These are phyloP conservation scores for Rambutsinella grinnellia DNA, from an alignment of 2,888 invertebrate genomes.

Conservation along the genomic window DNA sequence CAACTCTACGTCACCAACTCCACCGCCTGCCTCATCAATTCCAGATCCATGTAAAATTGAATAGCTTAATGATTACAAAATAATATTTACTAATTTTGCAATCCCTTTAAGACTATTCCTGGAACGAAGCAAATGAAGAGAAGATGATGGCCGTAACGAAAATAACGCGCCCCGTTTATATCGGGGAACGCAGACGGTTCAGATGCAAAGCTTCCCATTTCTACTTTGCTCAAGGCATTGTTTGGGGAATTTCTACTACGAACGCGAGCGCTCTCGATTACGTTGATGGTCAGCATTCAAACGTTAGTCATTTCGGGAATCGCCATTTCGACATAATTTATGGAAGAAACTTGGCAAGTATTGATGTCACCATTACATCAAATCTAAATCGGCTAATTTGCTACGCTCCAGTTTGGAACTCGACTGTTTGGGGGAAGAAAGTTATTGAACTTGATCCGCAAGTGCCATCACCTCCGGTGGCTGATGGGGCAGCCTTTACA, in stretches of 20 bases:
- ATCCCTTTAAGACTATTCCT: constrained; percentile 49
- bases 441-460: constrained; percentile 32
- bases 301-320: neutral
- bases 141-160: constrained; percentile 54
- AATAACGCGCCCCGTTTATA: constrained; percentile 40
- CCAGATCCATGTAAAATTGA: constrained; percentile 17
- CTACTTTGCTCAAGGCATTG: constrained; percentile 60
- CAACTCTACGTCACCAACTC: neutral
- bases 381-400: constrained; percentile 53
- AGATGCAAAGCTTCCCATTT: constrained; percentile 57
- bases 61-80: too few relatives aligned
- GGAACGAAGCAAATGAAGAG: constrained; percentile 51
- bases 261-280: constrained; percentile 10
- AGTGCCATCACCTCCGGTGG: constrained; percentile 38
- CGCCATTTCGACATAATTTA: constrained; percentile 35
- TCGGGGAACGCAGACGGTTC: constrained; percentile 48
- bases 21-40: neutral
- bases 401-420: constrained; percentile 64
- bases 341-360: constrained; percentile 25
- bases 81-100: too few relatives aligned
- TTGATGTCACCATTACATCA: constrained; percentile 40
- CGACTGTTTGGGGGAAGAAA: constrained; percentile 57
- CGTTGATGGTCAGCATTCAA: neutral
- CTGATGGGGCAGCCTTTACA: constrained; percentile 28
- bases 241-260: constrained; percentile 55